Conservation (phyloP, 2,888 invertebrate species). For the Pseudeuparius sepicola region DNA sequence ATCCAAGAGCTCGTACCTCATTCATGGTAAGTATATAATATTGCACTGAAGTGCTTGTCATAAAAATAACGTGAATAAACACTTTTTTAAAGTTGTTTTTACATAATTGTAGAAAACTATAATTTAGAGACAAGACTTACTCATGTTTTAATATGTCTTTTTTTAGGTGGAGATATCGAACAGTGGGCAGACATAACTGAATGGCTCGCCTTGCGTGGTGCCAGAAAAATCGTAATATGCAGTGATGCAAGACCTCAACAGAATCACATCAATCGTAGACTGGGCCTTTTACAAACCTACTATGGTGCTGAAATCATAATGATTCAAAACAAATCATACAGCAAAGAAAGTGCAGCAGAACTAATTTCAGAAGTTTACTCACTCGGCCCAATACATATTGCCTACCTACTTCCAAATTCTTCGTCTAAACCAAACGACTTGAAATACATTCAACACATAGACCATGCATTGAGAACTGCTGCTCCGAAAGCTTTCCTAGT, state of each 20-base stretch:
- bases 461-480: conserved; percentile 31
- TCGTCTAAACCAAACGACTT: conserved; percentile 27
- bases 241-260: conserved; percentile 77
- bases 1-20: conserved; percentile 32
- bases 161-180: conserved; percentile 32
- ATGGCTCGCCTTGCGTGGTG: conserved; percentile 79
- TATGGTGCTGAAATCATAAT: conserved; percentile 33
- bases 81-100: too few species aligned
- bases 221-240: conserved; percentile 65
- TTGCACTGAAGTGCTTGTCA: too few species aligned
- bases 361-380: conserved; percentile 29
- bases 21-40: conserved; percentile 35
- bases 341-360: conserved; percentile 27
- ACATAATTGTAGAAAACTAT: too few species aligned
- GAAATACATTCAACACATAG: conserved; percentile 33
- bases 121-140: too few species aligned
- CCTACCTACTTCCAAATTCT: conserved; percentile 32
- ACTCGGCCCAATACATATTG: conserved; percentile 32
- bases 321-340: conserved; percentile 30
- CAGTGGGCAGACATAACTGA: conserved; percentile 50
- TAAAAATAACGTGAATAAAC: too few species aligned
- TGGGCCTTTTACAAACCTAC: conserved; percentile 31
- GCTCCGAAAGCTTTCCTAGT: conserved; percentile 35
- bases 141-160: too few species aligned
- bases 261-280: conserved; percentile 36